Evolutionary conservation across 2,888 invertebrate genomes (phyloP), one percentile per base, ranked within the genome.

Genomic region (Eucera pruinosa): DNA sequence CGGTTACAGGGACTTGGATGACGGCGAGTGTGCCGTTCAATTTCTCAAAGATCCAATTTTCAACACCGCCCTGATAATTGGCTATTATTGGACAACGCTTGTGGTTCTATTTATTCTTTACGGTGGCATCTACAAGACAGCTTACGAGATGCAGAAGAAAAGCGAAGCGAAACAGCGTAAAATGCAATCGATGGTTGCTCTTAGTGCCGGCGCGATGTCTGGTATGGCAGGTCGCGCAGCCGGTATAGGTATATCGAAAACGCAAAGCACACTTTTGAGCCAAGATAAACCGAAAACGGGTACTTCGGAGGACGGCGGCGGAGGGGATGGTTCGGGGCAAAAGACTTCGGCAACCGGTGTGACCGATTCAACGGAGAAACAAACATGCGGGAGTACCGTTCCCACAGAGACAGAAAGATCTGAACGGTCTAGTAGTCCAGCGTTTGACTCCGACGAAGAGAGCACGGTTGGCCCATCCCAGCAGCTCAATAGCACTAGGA

Each of bases 1-100:
- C 54, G 99, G 99, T 23, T 97, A 96, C 89, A 94, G 98, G 76
- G 97, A 98, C 87, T 94, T 98, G 64, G 93, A 95, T 86, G 97
- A 97, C 15, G 97, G 97, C 1, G 96, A 97, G 92, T 99, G 99
- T 91, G 97, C 97, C 69, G 99, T 99, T 18, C 99, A 99, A 93
- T 99, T 99, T 93, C 94, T 99, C 77, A 98, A 98, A 92, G 98
- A 99, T 92, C 98, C 99, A 0, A 95, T 98, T 65, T 99, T 99
- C 92, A 99, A 99, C 92, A 98, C 99, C 83, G 97, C 98, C 61
- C 94, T 99, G 72, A 99, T 99, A 68, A 98, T 99, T 87, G 97
- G 97, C 58, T 99, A 99, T 92, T 99, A 98, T 92, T 99, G 98
- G 99, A 98, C 97, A 50, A 99, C 99, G 0, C 93, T 99, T 39